Evolutionary conservation across 2,888 invertebrate genomes (phyloP).

Genomic region (Schrankia costaestrigalis): DNA sequence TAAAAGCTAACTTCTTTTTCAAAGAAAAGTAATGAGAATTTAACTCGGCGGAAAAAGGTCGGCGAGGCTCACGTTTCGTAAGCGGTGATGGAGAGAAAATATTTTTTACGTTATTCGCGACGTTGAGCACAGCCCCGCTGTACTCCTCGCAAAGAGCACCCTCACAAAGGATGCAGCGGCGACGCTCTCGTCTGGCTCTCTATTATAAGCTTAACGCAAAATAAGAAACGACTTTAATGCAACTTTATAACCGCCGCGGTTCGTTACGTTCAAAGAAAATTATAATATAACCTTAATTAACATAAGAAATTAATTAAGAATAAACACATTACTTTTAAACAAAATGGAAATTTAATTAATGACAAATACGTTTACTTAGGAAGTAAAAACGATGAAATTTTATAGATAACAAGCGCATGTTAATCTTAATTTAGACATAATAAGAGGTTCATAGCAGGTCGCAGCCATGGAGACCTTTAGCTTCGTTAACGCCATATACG

Average conservation of each 20-base stretch:
- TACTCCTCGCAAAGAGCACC: conserved; percentile 47
- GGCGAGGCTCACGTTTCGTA: conserved; percentile 49
- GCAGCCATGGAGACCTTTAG: conserved; percentile 49
- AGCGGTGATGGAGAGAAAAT: conserved; percentile 58
- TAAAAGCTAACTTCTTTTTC: conserved; percentile 72
- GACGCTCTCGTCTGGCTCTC: conserved; percentile 47
- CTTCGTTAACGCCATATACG: conserved; percentile 63
- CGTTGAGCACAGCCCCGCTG: conserved; percentile 41
- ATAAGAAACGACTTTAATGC: conserved; percentile 58
- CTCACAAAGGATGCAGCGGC: conserved; percentile 51
- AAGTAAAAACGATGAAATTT: conserved; percentile 24
- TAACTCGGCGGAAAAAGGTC: conserved; percentile 74
- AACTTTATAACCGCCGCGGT: conserved; percentile 50
- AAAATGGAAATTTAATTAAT: not conserved
- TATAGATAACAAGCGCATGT: conserved; percentile 28
- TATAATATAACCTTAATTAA: conserved; percentile 53
- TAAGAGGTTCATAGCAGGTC: conserved; percentile 51
- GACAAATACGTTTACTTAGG: no score
- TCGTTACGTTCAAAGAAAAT: conserved; percentile 49
- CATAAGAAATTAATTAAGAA: conserved; percentile 41
- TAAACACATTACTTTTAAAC: conserved; percentile 20
- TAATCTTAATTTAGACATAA: conserved; percentile 51
- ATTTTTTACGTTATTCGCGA: conserved; percentile 65
- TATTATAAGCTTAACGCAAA: conserved; percentile 59
- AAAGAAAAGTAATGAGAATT: conserved; percentile 77